Conservation (phyloP, 2,888 invertebrate species). For the Herminia tarsipennalis region DNA sequence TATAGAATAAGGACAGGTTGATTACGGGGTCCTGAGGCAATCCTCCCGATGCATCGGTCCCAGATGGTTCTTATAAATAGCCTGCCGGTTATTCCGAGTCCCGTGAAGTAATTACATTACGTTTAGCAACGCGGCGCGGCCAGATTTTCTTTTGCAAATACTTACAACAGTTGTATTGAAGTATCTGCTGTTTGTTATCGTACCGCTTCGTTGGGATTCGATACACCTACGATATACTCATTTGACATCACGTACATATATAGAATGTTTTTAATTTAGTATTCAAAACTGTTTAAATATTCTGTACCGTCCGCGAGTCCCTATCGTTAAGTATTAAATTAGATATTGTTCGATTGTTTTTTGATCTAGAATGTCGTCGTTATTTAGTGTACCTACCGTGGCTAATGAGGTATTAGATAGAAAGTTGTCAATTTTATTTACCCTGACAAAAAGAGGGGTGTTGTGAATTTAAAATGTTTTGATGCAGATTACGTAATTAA, state of each 20-base stretch:
- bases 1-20: conserved; percentile 14
- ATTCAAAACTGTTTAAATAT: too few relatives aligned
- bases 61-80: conserved; percentile 34
- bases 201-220: conserved; percentile 1
- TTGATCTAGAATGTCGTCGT: too few relatives aligned
- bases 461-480: too few relatives aligned
- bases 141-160: conserved; percentile 8
- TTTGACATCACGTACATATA: neutral
- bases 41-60: conserved; percentile 16
- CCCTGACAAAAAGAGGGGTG: too few relatives aligned
- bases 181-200: conserved; percentile 14
- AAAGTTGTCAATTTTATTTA: too few relatives aligned
- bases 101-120: neutral
- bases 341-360: too few relatives aligned
- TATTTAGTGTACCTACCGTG: too few relatives aligned
- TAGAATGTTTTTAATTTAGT: neutral
- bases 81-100: conserved; percentile 29
- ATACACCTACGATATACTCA: neutral
- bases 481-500: too few relatives aligned
- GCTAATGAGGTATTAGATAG: too few relatives aligned
- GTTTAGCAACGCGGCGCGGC: neutral
- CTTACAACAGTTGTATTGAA: conserved; percentile 3
- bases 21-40: conserved; percentile 30
- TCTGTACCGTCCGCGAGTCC: too few relatives aligned
- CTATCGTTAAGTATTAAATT: too few relatives aligned